Conservation (phyloP, 2,113 vertebrate species). For the Himantopus leucocephalus region DNA sequence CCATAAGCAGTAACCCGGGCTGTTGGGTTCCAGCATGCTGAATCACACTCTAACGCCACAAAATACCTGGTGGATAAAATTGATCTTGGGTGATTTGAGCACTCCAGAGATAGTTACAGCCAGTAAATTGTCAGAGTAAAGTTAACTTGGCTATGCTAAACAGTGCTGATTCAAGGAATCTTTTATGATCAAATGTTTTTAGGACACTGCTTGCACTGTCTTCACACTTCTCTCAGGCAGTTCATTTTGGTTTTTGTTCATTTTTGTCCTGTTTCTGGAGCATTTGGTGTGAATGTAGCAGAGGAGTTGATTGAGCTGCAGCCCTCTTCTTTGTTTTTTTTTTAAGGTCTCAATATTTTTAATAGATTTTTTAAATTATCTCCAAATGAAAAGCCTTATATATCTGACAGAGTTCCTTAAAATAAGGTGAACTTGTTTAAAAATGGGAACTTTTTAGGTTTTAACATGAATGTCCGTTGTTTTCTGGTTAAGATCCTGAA, state of each 20-base stretch:
- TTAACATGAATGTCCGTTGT: not conserved
- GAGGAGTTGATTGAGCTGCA: not conserved
- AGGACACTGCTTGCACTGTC: not conserved
- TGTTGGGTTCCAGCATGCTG: not conserved
- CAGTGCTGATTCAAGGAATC: not conserved
- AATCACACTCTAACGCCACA: not conserved
- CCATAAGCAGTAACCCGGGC: not conserved
- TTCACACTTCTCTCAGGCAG: not conserved
- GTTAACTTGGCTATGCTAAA: not conserved
- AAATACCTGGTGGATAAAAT: not conserved
- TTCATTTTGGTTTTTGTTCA: too few relatives aligned
- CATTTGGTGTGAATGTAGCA: not conserved
- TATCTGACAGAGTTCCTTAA: not conserved
- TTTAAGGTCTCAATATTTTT: not conserved
- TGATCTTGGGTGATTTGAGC: not conserved
- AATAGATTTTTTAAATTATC: not conserved
- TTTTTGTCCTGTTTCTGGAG: not conserved
- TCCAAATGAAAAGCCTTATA: not conserved
- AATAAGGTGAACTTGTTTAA: not conserved
- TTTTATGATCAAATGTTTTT: not conserved
- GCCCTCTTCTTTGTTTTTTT: not conserved
- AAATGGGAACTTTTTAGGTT: not conserved
- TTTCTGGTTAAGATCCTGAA: not conserved
- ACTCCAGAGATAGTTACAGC: not conserved
- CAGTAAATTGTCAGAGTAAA: not conserved